A percentile compares a stretch with the other conserved stretches of the same genome.
These are phyloP conservation scores for Apostichopus japonicus DNA, from an alignment of 35 echinoderm and acorn worm genomes.

Conservation along the genomic window DNA sequence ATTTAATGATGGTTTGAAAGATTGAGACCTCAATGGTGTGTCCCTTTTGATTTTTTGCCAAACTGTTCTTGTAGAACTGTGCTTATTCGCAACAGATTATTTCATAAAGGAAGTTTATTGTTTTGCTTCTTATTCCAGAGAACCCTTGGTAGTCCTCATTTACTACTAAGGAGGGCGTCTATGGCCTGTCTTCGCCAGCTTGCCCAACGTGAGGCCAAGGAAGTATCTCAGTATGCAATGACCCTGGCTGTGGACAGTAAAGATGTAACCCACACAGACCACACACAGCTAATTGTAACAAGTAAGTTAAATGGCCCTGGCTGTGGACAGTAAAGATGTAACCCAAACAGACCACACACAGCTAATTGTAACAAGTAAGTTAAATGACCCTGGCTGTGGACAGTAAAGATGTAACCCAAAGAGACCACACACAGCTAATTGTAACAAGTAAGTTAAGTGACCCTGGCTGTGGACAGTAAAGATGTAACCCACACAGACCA, in stretches of 20 bases:
- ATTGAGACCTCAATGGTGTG: neutral
- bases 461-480: too few species aligned
- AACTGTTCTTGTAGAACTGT: too few species aligned
- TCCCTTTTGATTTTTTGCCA: neutral
- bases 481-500: too few species aligned
- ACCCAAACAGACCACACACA: constrained; percentile 53
- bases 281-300: constrained; percentile 79
- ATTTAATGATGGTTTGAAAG: too few species aligned
- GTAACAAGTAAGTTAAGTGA: too few species aligned
- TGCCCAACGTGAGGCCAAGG: constrained; percentile 90
- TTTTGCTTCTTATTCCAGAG: constrained; percentile 34
- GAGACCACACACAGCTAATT: too few species aligned
- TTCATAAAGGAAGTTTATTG: neutral
- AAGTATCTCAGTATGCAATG: constrained; percentile 96
- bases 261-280: constrained; percentile 35
- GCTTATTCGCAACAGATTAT: too few species aligned
- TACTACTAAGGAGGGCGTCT: constrained; percentile 77
- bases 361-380: constrained; percentile 85
- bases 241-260: constrained; percentile 75
- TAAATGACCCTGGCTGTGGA: too few species aligned
- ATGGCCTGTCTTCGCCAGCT: constrained; percentile 95
- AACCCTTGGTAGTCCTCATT: constrained; percentile 73
- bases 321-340: constrained; percentile 68
- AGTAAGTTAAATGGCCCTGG: constrained; percentile 69
- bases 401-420: too few species aligned